Evolutionary conservation across 2,113 vertebrate genomes (phyloP).

Genomic region (Scytalopus superciliaris): DNA sequence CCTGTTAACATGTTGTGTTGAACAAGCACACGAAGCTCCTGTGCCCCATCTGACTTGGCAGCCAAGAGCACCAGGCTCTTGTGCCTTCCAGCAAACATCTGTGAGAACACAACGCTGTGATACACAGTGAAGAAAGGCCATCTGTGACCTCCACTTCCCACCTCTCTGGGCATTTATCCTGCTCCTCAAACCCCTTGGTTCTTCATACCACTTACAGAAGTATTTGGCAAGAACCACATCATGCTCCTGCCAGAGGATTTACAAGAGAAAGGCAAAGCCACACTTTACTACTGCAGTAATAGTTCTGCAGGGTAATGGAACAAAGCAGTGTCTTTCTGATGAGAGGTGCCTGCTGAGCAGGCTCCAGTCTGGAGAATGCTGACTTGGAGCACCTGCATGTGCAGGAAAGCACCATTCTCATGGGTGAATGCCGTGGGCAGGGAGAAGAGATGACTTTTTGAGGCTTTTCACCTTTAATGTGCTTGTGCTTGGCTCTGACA

Average conservation of each 20-base stretch:
- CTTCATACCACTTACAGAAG: background rate
- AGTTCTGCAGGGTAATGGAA: background rate
- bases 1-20: fast-evolving
- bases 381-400: background rate
- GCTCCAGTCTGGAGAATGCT: background rate
- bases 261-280: background rate
- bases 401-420: background rate
- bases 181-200: background rate
- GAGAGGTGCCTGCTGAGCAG: background rate
- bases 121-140: background rate
- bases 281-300: background rate
- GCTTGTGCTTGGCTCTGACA: background rate
- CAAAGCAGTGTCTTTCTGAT: background rate
- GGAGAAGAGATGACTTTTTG: background rate
- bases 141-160: background rate
- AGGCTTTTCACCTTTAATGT: background rate
- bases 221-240: background rate
- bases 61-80: background rate
- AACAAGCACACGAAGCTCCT: background rate
- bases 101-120: background rate
- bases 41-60: background rate
- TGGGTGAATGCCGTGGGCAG: background rate
- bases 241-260: background rate
- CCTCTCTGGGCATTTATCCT: background rate
- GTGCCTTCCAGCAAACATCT: background rate